Conservation (phyloP, 2,888 invertebrate genomes). For the Petrolisthes cinctipes region DNA sequence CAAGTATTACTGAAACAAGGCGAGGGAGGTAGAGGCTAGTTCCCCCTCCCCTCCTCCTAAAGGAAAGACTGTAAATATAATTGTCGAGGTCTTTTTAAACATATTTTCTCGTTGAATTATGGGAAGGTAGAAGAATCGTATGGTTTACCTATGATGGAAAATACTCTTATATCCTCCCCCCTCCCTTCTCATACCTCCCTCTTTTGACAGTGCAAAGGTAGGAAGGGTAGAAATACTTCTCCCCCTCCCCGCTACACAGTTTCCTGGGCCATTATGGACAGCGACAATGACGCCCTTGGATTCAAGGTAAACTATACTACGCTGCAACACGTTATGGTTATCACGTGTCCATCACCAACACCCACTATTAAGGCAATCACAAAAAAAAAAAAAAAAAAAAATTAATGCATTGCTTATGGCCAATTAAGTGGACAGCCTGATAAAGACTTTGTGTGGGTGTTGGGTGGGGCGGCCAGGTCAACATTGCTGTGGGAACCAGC, state of each 20-base stretch:
- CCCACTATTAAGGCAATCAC: neutral
- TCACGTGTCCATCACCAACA: slow-evolving; percentile 28
- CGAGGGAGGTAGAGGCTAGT: neutral
- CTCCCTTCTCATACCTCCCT: neutral
- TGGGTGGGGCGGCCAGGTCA: neutral
- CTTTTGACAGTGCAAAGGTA: too few relatives aligned
- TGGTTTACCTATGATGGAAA: too few relatives aligned
- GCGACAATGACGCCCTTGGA: slow-evolving; percentile 42
- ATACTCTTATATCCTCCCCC: neutral
- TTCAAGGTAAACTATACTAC: slow-evolving; percentile 34
- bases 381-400: slow-evolving; percentile 17
- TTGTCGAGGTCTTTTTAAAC: too few relatives aligned
- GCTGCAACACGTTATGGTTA: neutral
- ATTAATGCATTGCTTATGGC: neutral
- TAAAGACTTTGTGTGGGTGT: neutral
- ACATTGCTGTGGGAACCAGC: slow-evolving; percentile 9
- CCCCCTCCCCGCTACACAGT: neutral
- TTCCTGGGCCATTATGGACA: neutral
- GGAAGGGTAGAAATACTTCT: neutral
- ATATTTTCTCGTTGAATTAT: too few relatives aligned
- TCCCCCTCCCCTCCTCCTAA: neutral
- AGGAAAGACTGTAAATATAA: neutral
- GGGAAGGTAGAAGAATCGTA: too few relatives aligned
- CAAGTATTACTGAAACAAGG: too few relatives aligned
- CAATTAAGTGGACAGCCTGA: slow-evolving; percentile 11